Conservation (phyloP, 2,797 vertebrate species). For the Halcyon leucocephala region DNA sequence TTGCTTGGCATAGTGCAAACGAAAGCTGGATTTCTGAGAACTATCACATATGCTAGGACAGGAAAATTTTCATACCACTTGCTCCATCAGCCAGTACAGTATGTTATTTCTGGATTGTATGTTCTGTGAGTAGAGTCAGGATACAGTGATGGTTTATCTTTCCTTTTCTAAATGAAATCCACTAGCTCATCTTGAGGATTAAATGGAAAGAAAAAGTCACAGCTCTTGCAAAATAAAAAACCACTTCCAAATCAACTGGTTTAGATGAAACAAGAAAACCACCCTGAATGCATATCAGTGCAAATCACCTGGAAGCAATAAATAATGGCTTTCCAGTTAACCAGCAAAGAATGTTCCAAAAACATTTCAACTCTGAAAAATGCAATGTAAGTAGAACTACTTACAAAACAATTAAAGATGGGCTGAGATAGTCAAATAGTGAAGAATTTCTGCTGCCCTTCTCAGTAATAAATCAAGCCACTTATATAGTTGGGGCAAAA, state of each 20-base stretch:
- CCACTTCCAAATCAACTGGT: constrained; percentile 3
- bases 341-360: background rate
- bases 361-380: background rate
- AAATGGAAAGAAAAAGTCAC: constrained; percentile 22
- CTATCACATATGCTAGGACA: background rate
- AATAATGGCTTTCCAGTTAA: background rate
- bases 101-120: constrained; percentile 40
- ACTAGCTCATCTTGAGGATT: background rate
- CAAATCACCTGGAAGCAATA: background rate
- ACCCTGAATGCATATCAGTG: background rate
- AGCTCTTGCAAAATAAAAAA: background rate
- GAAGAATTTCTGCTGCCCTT: background rate
- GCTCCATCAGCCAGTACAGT: background rate
- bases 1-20: rapidly evolving
- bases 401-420: background rate
- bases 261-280: constrained; percentile 9
- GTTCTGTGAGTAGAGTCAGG: background rate
- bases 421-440: background rate
- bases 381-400: background rate
- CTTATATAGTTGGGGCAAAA: background rate
- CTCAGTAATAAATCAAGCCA: background rate
- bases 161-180: background rate
- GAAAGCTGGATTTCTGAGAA: constrained; percentile 37
- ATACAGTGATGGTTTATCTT: background rate
- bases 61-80: background rate